These are phyloP conservation scores for Atrina japonica DNA, from an alignment of 2,888 invertebrate genomes.

Conservation along the genomic window DNA sequence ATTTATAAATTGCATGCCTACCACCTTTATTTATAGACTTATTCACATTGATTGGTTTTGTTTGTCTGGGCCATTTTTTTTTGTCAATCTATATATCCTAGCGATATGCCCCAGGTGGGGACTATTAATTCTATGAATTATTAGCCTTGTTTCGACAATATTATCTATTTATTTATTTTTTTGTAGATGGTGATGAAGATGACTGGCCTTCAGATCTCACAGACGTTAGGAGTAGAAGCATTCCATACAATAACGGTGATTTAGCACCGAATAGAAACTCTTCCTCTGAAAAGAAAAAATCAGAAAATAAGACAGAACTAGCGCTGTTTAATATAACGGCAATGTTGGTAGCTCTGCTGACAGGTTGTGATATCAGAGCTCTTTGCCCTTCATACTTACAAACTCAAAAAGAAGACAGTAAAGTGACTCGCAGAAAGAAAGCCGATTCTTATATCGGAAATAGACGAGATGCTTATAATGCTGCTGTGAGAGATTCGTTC, in stretches of 20 bases:
- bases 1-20: too few relatives aligned
- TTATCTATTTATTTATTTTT: too few relatives aligned
- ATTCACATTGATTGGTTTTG: too few relatives aligned
- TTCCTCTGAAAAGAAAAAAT: slow-evolving; percentile 25
- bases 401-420: slow-evolving; percentile 63
- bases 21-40: too few relatives aligned
- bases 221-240: slow-evolving; percentile 65
- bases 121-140: too few relatives aligned
- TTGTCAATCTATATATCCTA: too few relatives aligned
- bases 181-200: slow-evolving; percentile 80
- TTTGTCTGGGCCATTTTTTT: too few relatives aligned
- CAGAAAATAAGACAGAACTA: slow-evolving; percentile 82
- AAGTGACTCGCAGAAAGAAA: slow-evolving; percentile 54
- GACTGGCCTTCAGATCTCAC: slow-evolving; percentile 76
- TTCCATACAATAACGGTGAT: slow-evolving; percentile 53
- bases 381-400: slow-evolving; percentile 84
- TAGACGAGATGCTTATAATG: slow-evolving; percentile 77
- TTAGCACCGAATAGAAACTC: not conserved
- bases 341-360: slow-evolving; percentile 91
- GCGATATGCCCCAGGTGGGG: too few relatives aligned
- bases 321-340: slow-evolving; percentile 94
- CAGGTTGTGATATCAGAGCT: slow-evolving; percentile 94
- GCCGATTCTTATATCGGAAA: slow-evolving; percentile 72
- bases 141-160: too few relatives aligned
- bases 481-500: slow-evolving; percentile 77